Percentiles rank a stretch among this genome's conserved stretches.
phyloP scores from a whole-genome alignment of 2,113 vertebrate species.

The Hippocampus barbouri region DNA sequence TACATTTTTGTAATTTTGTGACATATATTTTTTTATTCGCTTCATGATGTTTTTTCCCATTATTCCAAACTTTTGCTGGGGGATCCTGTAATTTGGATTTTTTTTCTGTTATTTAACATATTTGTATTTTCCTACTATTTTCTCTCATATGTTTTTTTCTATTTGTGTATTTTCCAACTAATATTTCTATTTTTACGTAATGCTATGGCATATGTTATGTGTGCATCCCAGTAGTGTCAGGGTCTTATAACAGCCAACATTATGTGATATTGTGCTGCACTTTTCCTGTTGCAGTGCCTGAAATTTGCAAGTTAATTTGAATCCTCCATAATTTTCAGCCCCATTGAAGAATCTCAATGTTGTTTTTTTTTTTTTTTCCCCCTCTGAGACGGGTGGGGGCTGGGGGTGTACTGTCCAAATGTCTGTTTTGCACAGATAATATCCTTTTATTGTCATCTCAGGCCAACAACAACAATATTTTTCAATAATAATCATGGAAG shows the following conservation, averaged over 20 bases:
- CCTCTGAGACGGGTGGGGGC: too few relatives aligned
- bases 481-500: neutral
- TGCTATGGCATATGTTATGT: neutral
- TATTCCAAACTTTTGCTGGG: too few relatives aligned
- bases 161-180: neutral
- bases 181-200: neutral
- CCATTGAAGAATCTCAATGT: neutral
- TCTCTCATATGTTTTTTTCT: too few relatives aligned
- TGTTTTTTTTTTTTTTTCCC: neutral
- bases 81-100: too few relatives aligned
- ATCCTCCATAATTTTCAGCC: neutral
- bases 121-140: too few relatives aligned
- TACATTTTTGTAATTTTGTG: too few relatives aligned
- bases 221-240: neutral
- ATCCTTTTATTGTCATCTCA: neutral
- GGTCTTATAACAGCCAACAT: neutral
- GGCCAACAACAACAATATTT: neutral
- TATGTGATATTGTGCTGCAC: neutral
- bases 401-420: neutral
- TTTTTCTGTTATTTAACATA: too few relatives aligned
- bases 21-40: too few relatives aligned
- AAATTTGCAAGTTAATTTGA: neutral
- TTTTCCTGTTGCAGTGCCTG: neutral
- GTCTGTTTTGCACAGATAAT: neutral
- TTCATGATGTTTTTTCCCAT: too few relatives aligned